A percentile compares a stretch with the other conserved stretches of the same genome.
phyloP scores from a whole-genome alignment of 2,888 invertebrate genomes.

The Uropetala carovei region DNA sequence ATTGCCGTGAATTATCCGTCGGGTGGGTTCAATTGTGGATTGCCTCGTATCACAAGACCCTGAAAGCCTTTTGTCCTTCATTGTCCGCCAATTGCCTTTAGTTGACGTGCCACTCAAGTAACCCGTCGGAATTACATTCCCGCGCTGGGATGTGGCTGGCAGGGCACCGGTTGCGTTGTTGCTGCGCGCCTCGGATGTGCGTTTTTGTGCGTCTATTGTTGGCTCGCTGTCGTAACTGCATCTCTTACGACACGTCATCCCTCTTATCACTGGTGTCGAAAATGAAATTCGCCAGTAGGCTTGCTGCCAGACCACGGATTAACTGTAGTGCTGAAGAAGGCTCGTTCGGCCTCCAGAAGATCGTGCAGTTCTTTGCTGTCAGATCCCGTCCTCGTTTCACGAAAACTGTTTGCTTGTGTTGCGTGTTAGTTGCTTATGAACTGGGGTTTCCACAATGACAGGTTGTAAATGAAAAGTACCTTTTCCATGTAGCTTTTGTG shows the following conservation, averaged over 20 bases:
- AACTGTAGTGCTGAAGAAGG: neutral
- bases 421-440: too few species aligned
- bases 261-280: neutral
- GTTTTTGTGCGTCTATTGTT: neutral
- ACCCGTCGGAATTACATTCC: neutral
- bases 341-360: too few species aligned
- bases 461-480: too few species aligned
- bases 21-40: constrained; percentile 44
- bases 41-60: constrained; percentile 45
- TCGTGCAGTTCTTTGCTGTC: too few species aligned
- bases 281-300: neutral
- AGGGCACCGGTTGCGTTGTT: neutral
- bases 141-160: neutral
- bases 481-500: too few species aligned
- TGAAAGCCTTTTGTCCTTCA: constrained; percentile 53
- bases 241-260: neutral
- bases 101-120: constrained; percentile 40
- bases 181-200: neutral
- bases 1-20: neutral
- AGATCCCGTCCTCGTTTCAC: too few species aligned
- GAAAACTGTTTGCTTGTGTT: too few species aligned
- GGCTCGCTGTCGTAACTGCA: neutral
- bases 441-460: too few species aligned
- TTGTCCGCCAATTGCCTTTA: constrained; percentile 54
- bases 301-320: neutral